These are phyloP conservation scores for Enteromius fasciolatus DNA, from an alignment of 2,797 vertebrate species.

Conservation along the genomic window DNA sequence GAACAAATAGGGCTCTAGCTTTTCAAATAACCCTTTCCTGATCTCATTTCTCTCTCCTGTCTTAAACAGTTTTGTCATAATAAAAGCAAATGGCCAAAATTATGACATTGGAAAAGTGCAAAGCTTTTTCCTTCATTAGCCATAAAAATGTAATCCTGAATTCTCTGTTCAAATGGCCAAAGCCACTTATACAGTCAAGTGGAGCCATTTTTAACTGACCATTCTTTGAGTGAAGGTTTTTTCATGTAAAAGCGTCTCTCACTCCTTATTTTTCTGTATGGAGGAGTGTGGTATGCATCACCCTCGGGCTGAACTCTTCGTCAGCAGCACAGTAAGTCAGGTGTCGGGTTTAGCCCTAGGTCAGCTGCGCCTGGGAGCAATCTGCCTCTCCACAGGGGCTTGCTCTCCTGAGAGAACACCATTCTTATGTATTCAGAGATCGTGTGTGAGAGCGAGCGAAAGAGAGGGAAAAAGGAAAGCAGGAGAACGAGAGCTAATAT, in stretches of 20 bases:
- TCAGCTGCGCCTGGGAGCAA: constrained; percentile 60
- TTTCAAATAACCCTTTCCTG: background rate
- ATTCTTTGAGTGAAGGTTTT: background rate
- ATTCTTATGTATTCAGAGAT: constrained; percentile 54
- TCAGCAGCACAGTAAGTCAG: constrained; percentile 61
- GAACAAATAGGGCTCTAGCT: background rate
- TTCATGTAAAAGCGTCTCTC: background rate
- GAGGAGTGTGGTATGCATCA: constrained; percentile 55
- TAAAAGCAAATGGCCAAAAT: background rate
- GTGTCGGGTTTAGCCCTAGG: constrained; percentile 64
- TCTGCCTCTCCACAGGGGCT: constrained; percentile 58
- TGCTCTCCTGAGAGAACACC: constrained; percentile 51
- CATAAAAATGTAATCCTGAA: background rate
- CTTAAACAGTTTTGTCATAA: background rate
- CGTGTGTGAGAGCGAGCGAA: constrained; percentile 41
- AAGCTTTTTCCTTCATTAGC: background rate
- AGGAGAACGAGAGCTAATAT: constrained; percentile 46
- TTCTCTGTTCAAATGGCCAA: background rate
- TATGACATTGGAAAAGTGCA: background rate
- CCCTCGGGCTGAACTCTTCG: constrained; percentile 61
- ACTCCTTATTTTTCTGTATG: constrained; percentile 4
- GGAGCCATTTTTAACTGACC: background rate
- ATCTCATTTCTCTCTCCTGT: background rate
- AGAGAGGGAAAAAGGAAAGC: constrained; percentile 54
- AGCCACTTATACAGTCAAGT: background rate